Conservation (phyloP, 2,113 vertebrate genomes). For the Micronisus gabar region DNA sequence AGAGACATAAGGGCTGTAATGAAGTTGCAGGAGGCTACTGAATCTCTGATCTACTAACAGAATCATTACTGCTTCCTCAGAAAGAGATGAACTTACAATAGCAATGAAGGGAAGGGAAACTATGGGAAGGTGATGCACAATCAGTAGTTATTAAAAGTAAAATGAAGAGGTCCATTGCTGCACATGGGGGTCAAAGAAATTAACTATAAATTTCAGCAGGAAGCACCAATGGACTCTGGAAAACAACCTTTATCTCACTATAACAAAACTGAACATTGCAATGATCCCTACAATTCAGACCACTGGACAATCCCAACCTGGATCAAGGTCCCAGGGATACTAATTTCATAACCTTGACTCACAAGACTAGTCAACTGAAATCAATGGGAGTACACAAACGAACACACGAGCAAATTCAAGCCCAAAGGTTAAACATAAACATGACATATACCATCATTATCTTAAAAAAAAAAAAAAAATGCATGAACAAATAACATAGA, state of each 20-base stretch:
- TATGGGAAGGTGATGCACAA: background rate
- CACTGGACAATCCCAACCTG: background rate
- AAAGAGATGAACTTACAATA: background rate
- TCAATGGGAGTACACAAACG: background rate
- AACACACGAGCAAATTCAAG: background rate
- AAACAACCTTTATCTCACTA: background rate
- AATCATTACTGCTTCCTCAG: background rate
- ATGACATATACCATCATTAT: background rate
- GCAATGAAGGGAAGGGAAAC: background rate
- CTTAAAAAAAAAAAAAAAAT: background rate
- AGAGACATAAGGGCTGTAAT: background rate
- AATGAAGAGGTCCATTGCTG: background rate
- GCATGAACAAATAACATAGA: background rate
- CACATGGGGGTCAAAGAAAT: background rate
- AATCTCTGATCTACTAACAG: background rate
- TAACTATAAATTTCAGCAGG: background rate
- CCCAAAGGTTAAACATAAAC: background rate
- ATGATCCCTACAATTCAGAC: background rate
- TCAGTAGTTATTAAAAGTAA: background rate
- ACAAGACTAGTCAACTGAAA: background rate
- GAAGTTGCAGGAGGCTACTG: background rate
- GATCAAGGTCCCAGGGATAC: background rate
- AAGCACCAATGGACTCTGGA: background rate
- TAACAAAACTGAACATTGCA: background rate
- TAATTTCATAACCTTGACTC: background rate